Percentiles rank a stretch among this genome's conserved stretches.
Evolutionary conservation across 2,113 vertebrate species (phyloP).

Genomic region (Erythrocercus mccallii): DNA sequence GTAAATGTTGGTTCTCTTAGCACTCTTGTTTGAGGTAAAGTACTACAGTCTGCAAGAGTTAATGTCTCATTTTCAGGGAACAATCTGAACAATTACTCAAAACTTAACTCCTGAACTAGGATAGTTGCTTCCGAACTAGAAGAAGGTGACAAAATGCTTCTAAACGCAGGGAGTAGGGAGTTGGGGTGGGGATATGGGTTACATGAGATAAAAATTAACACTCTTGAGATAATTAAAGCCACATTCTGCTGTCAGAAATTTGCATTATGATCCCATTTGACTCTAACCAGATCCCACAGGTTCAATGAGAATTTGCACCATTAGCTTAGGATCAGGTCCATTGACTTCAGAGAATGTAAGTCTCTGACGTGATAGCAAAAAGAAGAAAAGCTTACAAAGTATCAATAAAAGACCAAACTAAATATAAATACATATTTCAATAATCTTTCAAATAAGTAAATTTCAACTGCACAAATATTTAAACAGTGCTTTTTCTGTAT

Average conservation of each 20-base stretch:
- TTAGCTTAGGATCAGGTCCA: not conserved
- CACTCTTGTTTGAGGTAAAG: not conserved
- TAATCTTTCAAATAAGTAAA: not conserved
- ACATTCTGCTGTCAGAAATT: not conserved
- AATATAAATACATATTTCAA: not conserved
- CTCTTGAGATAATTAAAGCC: not conserved
- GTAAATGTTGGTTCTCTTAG: not conserved
- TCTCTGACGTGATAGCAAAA: not conserved
- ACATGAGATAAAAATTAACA: not conserved
- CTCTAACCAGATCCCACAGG: not conserved
- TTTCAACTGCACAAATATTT: not conserved
- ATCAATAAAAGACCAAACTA: not conserved
- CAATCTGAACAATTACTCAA: not conserved
- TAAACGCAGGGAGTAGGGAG: not conserved
- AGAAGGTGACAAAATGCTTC: not conserved
- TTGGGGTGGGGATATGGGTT: accelerated
- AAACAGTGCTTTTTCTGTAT: not conserved
- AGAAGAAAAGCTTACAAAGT: not conserved
- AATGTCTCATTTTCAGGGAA: not conserved
- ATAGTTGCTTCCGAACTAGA: not conserved
- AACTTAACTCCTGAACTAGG: not conserved
- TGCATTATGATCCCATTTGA: not conserved
- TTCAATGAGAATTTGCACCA: not conserved
- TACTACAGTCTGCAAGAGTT: not conserved
- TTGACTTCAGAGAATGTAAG: not conserved